phyloP scores from a whole-genome alignment of 2,113 vertebrate genomes.

The Dasyornis broadbenti region DNA sequence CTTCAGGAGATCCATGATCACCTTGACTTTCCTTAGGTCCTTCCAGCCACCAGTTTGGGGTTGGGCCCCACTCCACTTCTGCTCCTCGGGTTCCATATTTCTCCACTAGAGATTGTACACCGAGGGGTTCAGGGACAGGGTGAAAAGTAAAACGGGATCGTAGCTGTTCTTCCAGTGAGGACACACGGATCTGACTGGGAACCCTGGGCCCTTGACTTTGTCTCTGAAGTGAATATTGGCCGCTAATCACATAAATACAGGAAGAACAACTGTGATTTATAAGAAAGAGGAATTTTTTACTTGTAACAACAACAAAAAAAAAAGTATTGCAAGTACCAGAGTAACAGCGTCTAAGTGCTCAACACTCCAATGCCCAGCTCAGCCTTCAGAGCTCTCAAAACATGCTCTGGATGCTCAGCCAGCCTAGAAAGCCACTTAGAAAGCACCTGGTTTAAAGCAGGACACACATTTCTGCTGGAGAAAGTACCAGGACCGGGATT shows the following conservation, averaged over 20 bases:
- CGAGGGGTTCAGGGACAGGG: not conserved
- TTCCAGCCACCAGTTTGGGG: not conserved
- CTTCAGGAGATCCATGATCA: not conserved
- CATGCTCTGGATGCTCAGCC: not conserved
- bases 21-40: not conserved
- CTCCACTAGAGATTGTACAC: fast-evolving
- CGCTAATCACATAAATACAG: not conserved
- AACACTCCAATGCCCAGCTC: not conserved
- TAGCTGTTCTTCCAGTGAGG: not conserved
- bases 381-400: not conserved
- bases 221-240: not conserved
- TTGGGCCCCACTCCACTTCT: no score
- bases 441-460: not conserved
- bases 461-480: not conserved
- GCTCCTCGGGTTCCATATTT: not conserved
- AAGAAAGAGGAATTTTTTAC: no score
- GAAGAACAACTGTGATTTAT: not conserved
- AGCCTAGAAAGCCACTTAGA: not conserved
- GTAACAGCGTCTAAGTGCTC: not conserved
- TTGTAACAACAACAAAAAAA: not conserved
- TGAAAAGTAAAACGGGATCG: not conserved
- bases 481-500: not conserved
- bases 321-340: not conserved
- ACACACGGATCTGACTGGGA: not conserved
- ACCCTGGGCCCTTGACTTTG: not conserved